Conservation (phyloP, 2,113 vertebrate species). For the Trichechus manatus region DNA sequence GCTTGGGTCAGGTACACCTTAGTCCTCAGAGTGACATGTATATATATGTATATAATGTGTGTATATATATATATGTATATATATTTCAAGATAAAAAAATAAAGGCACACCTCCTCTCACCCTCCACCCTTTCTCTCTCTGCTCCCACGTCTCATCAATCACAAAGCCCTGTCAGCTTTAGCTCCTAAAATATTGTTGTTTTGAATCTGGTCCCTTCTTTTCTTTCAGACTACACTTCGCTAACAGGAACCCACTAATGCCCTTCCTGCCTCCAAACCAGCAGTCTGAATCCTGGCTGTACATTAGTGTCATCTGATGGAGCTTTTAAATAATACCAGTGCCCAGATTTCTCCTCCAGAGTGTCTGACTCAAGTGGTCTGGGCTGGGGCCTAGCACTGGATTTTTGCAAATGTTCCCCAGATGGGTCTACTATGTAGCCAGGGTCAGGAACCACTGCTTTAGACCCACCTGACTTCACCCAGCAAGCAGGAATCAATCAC, state of each 20-base stretch:
- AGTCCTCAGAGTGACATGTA: no score
- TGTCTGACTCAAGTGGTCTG: not conserved
- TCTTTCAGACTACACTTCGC: not conserved
- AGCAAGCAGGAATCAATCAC: not conserved
- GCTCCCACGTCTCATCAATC: constrained; percentile 40
- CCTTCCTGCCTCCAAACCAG: not conserved
- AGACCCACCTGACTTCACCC: not conserved
- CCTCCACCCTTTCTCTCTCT: not conserved
- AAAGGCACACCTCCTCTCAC: not conserved
- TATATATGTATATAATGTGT: not conserved
- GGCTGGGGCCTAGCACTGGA: not conserved
- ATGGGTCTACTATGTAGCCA: not conserved
- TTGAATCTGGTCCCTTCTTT: not conserved
- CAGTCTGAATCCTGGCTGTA: not conserved
- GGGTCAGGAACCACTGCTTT: not conserved
- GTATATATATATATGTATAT: no score
- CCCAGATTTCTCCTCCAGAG: not conserved
- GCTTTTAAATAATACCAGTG: not conserved
- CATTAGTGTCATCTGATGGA: fast-evolving
- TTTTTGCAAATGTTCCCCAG: not conserved
- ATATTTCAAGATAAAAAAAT: not conserved
- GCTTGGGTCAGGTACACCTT: no score
- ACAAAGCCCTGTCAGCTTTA: not conserved
- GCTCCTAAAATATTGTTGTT: constrained; percentile 31
- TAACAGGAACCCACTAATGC: not conserved